phyloP scores from a whole-genome alignment of 2,888 invertebrate genomes.

The Conus canariensis region DNA sequence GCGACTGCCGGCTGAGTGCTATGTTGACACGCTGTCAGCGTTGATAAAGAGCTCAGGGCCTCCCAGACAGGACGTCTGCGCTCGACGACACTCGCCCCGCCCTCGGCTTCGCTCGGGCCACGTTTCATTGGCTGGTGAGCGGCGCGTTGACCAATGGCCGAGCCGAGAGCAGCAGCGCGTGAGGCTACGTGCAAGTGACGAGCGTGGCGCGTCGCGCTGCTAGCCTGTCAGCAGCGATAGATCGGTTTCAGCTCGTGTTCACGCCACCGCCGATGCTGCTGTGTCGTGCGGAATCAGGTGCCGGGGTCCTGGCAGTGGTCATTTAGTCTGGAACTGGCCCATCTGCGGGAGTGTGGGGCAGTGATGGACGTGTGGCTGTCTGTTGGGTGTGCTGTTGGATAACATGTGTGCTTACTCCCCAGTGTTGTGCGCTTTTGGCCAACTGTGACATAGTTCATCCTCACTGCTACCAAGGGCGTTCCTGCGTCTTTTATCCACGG shows the following conservation, averaged over 20 bases:
- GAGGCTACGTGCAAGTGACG: slow-evolving; percentile 23
- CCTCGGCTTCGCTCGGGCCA: not conserved
- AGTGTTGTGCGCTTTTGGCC: not conserved
- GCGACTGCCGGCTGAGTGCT: slow-evolving; percentile 34
- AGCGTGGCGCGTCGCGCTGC: slow-evolving; percentile 14
- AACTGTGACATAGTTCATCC: not conserved
- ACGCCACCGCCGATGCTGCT: slow-evolving; percentile 14
- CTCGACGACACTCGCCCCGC: slow-evolving; percentile 20
- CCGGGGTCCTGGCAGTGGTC: not conserved
- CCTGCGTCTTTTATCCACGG: no score
- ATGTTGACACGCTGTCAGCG: slow-evolving; percentile 41
- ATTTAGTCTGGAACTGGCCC: not conserved
- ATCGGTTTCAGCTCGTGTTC: slow-evolving; percentile 1
- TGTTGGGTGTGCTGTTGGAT: not conserved
- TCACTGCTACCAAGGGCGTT: no score
- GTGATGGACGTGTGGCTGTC: not conserved
- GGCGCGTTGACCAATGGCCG: slow-evolving; percentile 18
- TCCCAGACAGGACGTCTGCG: slow-evolving; percentile 40
- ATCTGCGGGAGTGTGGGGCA: not conserved
- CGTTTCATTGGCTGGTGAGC: slow-evolving; percentile 15
- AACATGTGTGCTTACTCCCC: not conserved
- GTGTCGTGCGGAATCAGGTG: not conserved
- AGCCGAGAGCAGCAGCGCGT: slow-evolving; percentile 8
- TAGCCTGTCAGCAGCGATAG: slow-evolving; percentile 36
- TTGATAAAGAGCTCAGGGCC: slow-evolving; percentile 42